Percentiles rank a stretch among this genome's conserved stretches.
phyloP scores from a whole-genome alignment of 2,797 vertebrate species.

The Dermochelys coriacea region DNA sequence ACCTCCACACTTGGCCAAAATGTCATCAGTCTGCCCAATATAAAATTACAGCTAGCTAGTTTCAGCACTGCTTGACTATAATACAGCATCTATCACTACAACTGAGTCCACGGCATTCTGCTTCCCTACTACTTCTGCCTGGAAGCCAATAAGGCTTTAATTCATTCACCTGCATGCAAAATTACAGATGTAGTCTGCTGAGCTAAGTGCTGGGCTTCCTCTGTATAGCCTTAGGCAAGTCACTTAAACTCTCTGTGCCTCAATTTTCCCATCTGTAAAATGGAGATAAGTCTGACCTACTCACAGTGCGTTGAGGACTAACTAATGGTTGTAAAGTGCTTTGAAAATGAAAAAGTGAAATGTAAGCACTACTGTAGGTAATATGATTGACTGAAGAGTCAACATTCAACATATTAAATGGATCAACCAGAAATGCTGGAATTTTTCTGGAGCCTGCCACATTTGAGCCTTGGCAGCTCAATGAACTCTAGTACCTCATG shows the following conservation, averaged over 20 bases:
- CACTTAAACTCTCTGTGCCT: not conserved
- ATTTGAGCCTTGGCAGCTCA: not conserved
- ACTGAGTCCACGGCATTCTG: not conserved
- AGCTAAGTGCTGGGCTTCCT: not conserved
- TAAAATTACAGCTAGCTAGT: not conserved
- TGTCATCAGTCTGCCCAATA: not conserved
- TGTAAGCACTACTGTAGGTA: conserved; percentile 25
- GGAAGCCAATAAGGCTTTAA: conserved; percentile 19
- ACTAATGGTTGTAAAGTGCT: not conserved
- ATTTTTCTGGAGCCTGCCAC: conserved; percentile 42
- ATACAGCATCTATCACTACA: not conserved
- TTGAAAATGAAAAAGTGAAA: conserved; percentile 39
- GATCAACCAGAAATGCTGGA: conserved; percentile 25
- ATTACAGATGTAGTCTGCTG: not conserved
- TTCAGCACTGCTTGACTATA: not conserved
- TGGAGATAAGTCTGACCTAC: not conserved
- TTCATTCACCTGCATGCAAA: not conserved
- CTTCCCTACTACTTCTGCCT: not conserved
- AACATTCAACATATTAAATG: conserved; percentile 43
- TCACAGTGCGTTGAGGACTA: conserved; percentile 10
- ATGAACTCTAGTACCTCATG: not conserved
- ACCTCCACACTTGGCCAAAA: not conserved
- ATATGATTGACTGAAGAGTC: conserved; percentile 42
- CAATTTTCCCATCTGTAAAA: not conserved
- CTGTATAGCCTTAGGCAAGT: not conserved